Conservation (phyloP, 2,797 vertebrate species). For the Pelochelys cantorii region DNA sequence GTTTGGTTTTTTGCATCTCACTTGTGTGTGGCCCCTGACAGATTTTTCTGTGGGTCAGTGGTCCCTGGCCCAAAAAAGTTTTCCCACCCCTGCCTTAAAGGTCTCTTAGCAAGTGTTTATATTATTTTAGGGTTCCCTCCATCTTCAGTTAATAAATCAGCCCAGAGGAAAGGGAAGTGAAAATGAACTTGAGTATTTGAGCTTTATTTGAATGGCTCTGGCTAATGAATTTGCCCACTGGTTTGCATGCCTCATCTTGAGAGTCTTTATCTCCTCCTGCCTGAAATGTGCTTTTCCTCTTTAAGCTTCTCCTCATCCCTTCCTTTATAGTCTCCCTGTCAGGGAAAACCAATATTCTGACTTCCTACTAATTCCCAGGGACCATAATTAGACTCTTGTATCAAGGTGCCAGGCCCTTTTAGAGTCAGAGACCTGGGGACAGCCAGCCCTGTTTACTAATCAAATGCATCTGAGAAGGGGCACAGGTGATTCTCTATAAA, state of each 20-base stretch:
- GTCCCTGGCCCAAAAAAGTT: too few relatives aligned
- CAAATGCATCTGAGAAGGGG: background rate
- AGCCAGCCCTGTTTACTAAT: background rate
- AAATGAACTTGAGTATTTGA: background rate
- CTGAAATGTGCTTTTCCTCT: background rate
- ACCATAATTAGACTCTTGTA: background rate
- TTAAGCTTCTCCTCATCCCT: slow-evolving; percentile 18
- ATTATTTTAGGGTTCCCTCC: background rate
- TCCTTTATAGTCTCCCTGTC: background rate
- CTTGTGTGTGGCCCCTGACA: too few relatives aligned
- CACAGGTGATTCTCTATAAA: background rate
- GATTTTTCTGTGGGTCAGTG: too few relatives aligned
- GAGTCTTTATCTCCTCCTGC: background rate
- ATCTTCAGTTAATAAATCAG: background rate
- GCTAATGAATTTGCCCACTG: rapidly evolving
- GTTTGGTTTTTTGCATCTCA: too few relatives aligned
- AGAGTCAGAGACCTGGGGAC: background rate
- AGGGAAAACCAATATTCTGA: background rate
- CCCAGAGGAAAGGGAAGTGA: background rate
- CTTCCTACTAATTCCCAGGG: background rate
- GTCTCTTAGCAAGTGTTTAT: background rate
- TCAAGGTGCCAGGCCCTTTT: background rate
- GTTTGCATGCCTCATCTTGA: background rate
- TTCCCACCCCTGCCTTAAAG: background rate
- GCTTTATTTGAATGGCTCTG: background rate